These are phyloP conservation scores for Stomatorhinus ivindoensis DNA, from an alignment of 2,113 vertebrate species.

Conservation along the genomic window DNA sequence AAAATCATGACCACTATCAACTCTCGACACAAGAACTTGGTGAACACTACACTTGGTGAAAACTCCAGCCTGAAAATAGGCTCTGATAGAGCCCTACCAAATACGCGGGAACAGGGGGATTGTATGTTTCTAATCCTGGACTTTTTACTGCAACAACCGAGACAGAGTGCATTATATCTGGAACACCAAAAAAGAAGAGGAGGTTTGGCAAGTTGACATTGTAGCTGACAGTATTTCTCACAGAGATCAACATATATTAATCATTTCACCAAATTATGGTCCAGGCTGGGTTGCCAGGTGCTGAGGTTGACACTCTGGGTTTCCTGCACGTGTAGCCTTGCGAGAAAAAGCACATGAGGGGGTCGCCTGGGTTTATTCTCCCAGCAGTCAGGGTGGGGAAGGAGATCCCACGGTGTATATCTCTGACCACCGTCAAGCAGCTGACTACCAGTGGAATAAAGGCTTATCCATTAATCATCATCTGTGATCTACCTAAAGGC, in stretches of 20 bases:
- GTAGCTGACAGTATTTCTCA: neutral
- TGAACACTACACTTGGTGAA: neutral
- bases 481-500: neutral
- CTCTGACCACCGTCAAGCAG: neutral
- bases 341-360: neutral
- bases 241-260: neutral
- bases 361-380: neutral
- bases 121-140: neutral
- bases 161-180: neutral
- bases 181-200: no score
- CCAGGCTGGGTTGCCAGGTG: no score
- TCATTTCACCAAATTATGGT: neutral
- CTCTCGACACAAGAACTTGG: no score
- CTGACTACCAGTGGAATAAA: neutral
- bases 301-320: neutral
- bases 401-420: neutral
- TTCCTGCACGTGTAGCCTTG: neutral
- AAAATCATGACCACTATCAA: neutral
- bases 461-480: neutral
- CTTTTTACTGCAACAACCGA: neutral
- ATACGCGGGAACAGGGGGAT: neutral
- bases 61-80: neutral
- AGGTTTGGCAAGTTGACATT: no score
- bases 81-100: neutral
- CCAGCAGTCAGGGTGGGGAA: neutral